phyloP scores from a whole-genome alignment of 2,113 vertebrate genomes.

The Perca flavescens region DNA sequence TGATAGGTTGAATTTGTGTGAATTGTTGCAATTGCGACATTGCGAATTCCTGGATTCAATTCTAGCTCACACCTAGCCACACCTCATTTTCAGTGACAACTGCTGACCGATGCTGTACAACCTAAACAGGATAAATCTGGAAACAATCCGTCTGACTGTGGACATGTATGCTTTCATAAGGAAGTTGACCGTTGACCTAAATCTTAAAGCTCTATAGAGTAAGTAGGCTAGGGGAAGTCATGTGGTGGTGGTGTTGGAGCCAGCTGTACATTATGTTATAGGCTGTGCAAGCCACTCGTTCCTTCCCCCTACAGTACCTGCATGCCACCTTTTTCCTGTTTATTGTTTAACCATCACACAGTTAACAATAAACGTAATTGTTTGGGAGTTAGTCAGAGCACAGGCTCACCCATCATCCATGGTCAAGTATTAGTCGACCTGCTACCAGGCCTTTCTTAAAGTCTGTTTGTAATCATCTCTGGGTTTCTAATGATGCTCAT shows the following conservation, averaged over 20 bases:
- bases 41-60: not conserved
- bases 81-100: not conserved
- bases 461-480: not conserved
- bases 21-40: too few species aligned
- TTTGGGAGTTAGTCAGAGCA: not conserved
- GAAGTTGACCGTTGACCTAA: conserved; percentile 78
- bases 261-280: conserved; percentile 31
- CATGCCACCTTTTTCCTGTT: conserved; percentile 49
- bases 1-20: too few species aligned
- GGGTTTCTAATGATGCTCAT: not conserved
- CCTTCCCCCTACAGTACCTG: conserved; percentile 30
- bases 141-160: not conserved
- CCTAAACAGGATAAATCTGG: conserved; percentile 6
- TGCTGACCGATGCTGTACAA: conserved; percentile 10
- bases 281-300: conserved; percentile 4
- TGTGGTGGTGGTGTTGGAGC: conserved; percentile 41
- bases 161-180: conserved; percentile 43
- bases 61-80: not conserved
- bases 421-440: not conserved
- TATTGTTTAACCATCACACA: conserved; percentile 50
- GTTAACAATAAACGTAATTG: conserved; percentile 12
- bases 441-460: not conserved
- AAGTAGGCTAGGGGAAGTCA: conserved; percentile 70
- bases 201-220: conserved; percentile 54
- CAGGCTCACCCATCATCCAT: not conserved